These are phyloP conservation scores for Drosophila anomelani DNA, from an alignment of 2,888 invertebrate genomes.

Conservation along the genomic window DNA sequence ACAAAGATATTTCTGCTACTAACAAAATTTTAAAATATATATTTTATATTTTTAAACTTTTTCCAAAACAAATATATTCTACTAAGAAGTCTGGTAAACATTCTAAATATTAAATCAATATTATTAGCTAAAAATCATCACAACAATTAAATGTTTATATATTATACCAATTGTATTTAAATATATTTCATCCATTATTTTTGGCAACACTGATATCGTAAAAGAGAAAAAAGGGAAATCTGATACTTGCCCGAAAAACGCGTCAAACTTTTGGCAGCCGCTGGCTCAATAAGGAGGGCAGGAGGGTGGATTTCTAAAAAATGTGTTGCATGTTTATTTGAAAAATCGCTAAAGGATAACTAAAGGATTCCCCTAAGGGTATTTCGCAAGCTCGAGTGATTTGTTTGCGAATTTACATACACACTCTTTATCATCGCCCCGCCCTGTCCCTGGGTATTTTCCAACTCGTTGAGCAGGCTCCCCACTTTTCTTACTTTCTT, in stretches of 20 bases:
- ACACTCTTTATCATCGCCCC: conserved; percentile 23
- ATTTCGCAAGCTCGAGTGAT: conserved; percentile 80
- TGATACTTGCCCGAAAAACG: conserved; percentile 67
- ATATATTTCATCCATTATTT: neutral
- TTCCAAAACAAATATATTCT: neutral
- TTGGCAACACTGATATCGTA: neutral
- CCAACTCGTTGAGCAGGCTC: conserved; percentile 75
- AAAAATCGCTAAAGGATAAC: conserved; percentile 81
- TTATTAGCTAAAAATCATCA: neutral
- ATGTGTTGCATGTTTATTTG: conserved; percentile 72
- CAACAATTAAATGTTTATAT: neutral
- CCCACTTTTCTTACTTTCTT: conserved; percentile 6
- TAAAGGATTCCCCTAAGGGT: conserved; percentile 78
- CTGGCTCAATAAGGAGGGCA: conserved; percentile 26
- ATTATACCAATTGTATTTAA: neutral
- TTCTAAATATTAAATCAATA: neutral
- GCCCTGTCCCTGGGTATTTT: conserved; percentile 73
- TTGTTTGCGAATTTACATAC: conserved; percentile 83
- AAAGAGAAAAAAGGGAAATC: conserved; percentile 59
- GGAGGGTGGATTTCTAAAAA: conserved; percentile 35
- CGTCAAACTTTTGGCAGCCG: conserved; percentile 62
- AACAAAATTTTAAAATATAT: neutral
- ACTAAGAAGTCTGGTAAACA: no score
- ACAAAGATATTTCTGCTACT: neutral
- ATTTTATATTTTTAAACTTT: no score